Conservation (phyloP, 1,140 invertebrate species). For the Mya arenaria region DNA sequence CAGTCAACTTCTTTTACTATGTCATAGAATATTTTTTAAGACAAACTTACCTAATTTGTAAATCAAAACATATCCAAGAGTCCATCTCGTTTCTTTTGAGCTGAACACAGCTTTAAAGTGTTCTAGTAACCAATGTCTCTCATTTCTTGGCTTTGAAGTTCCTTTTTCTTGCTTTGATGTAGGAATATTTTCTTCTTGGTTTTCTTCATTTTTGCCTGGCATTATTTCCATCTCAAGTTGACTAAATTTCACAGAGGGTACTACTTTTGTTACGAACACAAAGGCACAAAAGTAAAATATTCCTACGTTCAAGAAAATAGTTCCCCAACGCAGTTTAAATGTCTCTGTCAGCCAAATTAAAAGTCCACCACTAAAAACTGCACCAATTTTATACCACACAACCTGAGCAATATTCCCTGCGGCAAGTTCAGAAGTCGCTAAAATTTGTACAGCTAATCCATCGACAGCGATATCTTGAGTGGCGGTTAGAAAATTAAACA, state of each 20-base stretch:
- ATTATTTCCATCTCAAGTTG: too few relatives aligned
- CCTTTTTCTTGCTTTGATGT: not conserved
- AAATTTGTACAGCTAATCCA: constrained; percentile 79
- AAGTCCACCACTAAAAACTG: constrained; percentile 80
- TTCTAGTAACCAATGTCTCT: constrained; percentile 57
- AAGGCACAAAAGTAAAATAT: constrained; percentile 62
- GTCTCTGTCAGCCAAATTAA: constrained; percentile 68
- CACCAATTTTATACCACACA: constrained; percentile 82
- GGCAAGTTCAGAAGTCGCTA: constrained; percentile 77
- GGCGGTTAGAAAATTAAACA: constrained; percentile 80
- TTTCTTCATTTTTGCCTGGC: too few relatives aligned
- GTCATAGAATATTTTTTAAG: too few relatives aligned
- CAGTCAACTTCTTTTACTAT: too few relatives aligned
- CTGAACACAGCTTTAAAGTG: constrained; percentile 64
- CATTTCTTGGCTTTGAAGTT: not conserved
- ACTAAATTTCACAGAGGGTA: too few relatives aligned
- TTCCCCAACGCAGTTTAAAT: constrained; percentile 59
- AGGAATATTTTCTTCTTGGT: too few relatives aligned
- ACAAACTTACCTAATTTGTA: constrained; percentile 72
- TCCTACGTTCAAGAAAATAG: constrained; percentile 63
- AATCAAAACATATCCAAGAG: constrained; percentile 68
- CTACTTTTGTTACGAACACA: constrained; percentile 55
- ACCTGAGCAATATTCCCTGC: constrained; percentile 82
- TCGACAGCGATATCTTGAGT: constrained; percentile 82
- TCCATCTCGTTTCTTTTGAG: constrained; percentile 70